phyloP scores from a whole-genome alignment of 2,113 vertebrate genomes.

The Tachycineta bicolor region DNA sequence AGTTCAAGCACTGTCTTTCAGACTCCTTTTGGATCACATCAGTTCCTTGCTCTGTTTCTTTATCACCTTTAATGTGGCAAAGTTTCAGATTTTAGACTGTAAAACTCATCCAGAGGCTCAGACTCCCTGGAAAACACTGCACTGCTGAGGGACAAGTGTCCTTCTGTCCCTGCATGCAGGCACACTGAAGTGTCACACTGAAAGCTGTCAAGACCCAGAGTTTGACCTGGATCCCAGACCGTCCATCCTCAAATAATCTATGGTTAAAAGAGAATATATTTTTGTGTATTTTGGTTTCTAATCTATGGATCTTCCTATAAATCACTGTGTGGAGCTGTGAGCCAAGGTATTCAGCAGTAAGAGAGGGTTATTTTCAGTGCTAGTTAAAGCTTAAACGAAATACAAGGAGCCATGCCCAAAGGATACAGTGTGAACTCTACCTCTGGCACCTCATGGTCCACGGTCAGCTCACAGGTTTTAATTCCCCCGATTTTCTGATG shows the following conservation, averaged over 20 bases:
- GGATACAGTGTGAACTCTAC: slow-evolving; percentile 27
- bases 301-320: background rate
- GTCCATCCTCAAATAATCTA: background rate
- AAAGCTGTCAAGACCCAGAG: background rate
- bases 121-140: background rate
- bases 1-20: slow-evolving; percentile 84
- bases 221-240: background rate
- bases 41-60: background rate
- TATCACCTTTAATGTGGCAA: background rate
- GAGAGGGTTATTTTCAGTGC: background rate
- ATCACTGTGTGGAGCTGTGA: background rate
- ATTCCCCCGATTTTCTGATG: slow-evolving; percentile 80
- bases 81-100: background rate
- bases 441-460: slow-evolving; percentile 84
- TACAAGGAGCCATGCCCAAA: background rate
- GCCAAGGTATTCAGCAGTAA: background rate
- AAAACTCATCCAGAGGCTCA: background rate
- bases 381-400: background rate
- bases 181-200: background rate
- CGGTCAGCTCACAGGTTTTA: slow-evolving; percentile 84
- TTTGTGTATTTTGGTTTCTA: background rate
- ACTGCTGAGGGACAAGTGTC: background rate
- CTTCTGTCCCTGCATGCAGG: background rate
- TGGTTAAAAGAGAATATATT: background rate
- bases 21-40: background rate